Conservation (phyloP, 2,888 invertebrate species). For the Blera fallax region DNA sequence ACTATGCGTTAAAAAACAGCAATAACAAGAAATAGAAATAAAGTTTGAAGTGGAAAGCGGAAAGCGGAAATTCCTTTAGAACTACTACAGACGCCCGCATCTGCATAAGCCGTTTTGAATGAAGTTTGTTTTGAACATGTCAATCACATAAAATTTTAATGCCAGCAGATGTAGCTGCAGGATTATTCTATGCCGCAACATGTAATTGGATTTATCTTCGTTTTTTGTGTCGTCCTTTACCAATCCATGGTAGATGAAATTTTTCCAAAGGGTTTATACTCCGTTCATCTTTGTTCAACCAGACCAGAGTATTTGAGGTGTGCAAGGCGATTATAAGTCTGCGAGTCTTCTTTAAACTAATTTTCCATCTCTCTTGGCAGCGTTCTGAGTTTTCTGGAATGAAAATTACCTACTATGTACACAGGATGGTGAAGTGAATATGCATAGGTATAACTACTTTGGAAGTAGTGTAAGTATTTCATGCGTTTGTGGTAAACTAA, state of each 20-base stretch:
- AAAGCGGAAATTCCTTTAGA: constrained; percentile 16
- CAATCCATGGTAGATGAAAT: background rate
- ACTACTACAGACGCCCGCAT: background rate
- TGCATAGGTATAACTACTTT: background rate
- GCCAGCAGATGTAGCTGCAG: constrained; percentile 23
- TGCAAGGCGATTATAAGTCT: background rate
- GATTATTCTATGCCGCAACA: constrained; percentile 21
- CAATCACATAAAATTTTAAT: constrained; percentile 45
- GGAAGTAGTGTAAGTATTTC: background rate
- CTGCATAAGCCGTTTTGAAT: constrained; percentile 18
- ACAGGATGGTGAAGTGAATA: background rate
- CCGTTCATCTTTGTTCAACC: background rate
- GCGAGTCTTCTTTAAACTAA: background rate
- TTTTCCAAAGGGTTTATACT: background rate
- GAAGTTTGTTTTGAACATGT: constrained; percentile 43
- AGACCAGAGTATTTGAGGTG: background rate
- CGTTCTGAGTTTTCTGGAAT: too few relatives aligned
- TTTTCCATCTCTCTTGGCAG: background rate
- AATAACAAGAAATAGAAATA: background rate
- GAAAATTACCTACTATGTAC: constrained; percentile 12
- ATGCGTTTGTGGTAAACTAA: background rate
- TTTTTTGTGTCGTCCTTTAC: background rate
- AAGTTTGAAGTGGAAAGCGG: constrained; percentile 15
- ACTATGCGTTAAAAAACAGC: constrained; percentile 1
- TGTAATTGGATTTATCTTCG: constrained; percentile 44